Evolutionary conservation across 2,113 vertebrate genomes (phyloP), one percentile per base, ranked within the genome.

Genomic region (Tetrax tetrax): DNA sequence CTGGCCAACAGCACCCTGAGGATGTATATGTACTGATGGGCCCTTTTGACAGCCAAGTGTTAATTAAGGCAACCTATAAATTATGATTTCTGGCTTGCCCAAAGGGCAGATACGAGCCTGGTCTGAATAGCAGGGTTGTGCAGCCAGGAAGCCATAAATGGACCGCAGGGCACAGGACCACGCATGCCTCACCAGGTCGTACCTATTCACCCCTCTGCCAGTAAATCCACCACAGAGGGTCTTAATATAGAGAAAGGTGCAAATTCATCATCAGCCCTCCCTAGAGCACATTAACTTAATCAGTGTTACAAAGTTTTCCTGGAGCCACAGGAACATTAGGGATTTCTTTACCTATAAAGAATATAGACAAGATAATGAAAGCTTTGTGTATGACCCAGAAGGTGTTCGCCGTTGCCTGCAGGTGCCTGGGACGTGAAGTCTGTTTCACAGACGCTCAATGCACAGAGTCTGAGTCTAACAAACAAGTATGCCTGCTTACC

Each of bases 21-120:
- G 64, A 63, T 43, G 37, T 24, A 6, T 31, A 19, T 29, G 23
- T 29, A 59, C 33, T 10, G 54, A 87, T 19, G 47, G 24, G 12
- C 14, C 10, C 9, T 88, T 87, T 59, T 83, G 89, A 80, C 54
- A 95, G 83, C 41, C 71, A 90, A 83, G 43, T 38, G 56, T 31
- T 83, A 78, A 91, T 95, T 86, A 75, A 89, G 51, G 23, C 64
- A 93, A 37, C 29, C 51, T 50, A 14, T 89, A 89, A 95, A 95
- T 92, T 41, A 84, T 51, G 56, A 56, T 21, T 12, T 54, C 51
- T 43, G 35, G n/a, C 54, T 90, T 87, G 51, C 64, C 68, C 48
- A 53, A 72, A 65, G 29, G 61, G 53, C 38, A 93, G 65, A 23
- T 29, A 21, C 27, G n/a, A 83, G 43, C 38, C 43, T 1, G 0